Evolutionary conservation across 2,888 invertebrate species (phyloP), one percentile per base, ranked within the genome.

Genomic region (Ephialtes manifestator): DNA sequence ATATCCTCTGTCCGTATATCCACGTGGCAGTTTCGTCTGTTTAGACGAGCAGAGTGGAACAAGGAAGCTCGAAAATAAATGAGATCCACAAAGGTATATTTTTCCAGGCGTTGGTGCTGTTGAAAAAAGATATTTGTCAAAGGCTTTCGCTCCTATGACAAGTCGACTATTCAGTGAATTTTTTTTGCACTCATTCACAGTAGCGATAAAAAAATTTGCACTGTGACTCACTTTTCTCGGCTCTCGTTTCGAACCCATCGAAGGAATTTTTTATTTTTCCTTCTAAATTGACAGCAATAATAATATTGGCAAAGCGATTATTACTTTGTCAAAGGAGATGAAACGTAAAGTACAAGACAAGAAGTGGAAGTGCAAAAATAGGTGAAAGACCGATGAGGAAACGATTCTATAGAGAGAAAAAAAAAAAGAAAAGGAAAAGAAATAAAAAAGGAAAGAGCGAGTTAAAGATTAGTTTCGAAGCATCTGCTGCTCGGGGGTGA

Each of bases 391-490:
- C 24, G 48, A 24, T n/a, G 65, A 51, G 67, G 20, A 13, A 67
- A 15, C 68, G 68, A 68, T 70, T 39, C 2, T 18, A 39, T 3
- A 8, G 18, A 31, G 28, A 11, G 28, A 18, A 51, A 10, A 67
- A 67, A 65, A 46, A 65, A 43, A 81, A 78, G 43, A 83, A 78
- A 80, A 43, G n/a, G n/a, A n/a, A n/a, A 58, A n/a, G 35, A 63
- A 20, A 24, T 43, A 65, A 71, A 60, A 67, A 72, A 77, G 65
- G 70, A 58, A 71, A 71, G 79, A 46, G 51, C 65, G 67, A 85
- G 85, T 82, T 51, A 75, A 84, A 87, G 83, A 87, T 84, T 83
- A 90, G 89, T 89, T 90, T 90, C 67, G 91, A 92, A 87, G 63
- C 68, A 46, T 83, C 60, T 68, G 92, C 70, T 78, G 75, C 70